Base-by-base conservation (phyloP, 1,140 invertebrate species). In the Drosophila kurseongensis region DNA sequence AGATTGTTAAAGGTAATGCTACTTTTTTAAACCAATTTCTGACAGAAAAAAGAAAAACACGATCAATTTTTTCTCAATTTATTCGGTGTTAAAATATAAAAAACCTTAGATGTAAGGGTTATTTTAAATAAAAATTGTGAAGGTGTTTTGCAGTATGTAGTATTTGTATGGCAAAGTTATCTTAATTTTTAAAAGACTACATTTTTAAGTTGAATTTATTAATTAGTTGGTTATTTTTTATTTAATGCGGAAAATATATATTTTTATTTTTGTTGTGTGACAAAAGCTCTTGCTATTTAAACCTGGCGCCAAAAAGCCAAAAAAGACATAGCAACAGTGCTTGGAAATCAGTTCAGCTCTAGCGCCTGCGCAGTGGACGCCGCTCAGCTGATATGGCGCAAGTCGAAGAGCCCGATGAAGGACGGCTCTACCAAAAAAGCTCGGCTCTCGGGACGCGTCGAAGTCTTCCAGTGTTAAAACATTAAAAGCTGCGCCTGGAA, bases 401-500 rank as follows among this genome's bases (percentile, higher is more conserved):
- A 38, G 40, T 35, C 40, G 23, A 47, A 56, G 35, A 56, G 61
- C 65, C 55, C 66, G 35, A 16, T 40, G 42, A 29, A 44, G 35
- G 36, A 29, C 32, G 18, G 74, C 73, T 57, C 78, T 42, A 59
- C 27, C 18, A 65, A 74, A 36, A 51, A 85, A 84, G 81, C 80
- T 78, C 52, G 41, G 12, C 74, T 60, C 66, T 48, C 45, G 48
- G 44, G 27, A 55, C 23, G 55, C 54, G 36, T 58, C 60, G 16
- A 48, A 27, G 38, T 65, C 41, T 85, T 89, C 83, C 84, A 88
- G 83, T 89, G 84, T 83, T 89, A 67, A 88, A 88, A 86, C 83
- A 89, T 86, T 65, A 60, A 86, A 89, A 88, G 83, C 83, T 88
- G 67, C 65, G 45, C 23, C 76, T 88, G 84, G 84, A 88, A 88